These are phyloP conservation scores for Rutilus rutilus DNA, from an alignment of 2,113 vertebrate species.

Conservation along the genomic window DNA sequence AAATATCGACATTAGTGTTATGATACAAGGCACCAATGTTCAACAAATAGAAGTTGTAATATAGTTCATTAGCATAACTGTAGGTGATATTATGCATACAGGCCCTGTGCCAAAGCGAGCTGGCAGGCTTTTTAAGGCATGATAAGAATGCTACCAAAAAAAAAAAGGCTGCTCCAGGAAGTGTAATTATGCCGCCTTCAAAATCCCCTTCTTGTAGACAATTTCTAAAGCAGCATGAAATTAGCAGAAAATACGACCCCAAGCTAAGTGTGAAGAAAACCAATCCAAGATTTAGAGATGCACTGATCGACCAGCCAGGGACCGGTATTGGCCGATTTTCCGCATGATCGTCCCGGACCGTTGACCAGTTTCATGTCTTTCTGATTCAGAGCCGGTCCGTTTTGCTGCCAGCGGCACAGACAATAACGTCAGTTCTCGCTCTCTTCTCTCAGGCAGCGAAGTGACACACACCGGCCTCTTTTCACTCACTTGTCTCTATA, in stretches of 20 bases:
- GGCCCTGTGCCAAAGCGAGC: background rate
- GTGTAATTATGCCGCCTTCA: background rate
- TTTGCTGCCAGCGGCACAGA: too few species aligned
- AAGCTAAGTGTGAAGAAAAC: background rate
- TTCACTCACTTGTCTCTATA: too few species aligned
- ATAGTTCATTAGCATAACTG: background rate
- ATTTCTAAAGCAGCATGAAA: constrained; percentile 23
- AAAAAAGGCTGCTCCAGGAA: background rate
- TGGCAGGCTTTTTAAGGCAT: background rate
- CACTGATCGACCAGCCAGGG: too few species aligned
- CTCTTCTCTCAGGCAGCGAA: too few species aligned
- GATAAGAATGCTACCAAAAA: background rate
- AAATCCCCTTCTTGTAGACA: background rate
- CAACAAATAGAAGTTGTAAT: background rate
- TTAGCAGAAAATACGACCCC: background rate
- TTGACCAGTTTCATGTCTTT: too few species aligned
- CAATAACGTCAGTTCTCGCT: too few species aligned
- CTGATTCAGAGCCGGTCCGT: too few species aligned
- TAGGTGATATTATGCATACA: constrained; percentile 8
- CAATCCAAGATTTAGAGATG: background rate
- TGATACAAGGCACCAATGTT: background rate
- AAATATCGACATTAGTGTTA: background rate
- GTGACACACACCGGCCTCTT: too few species aligned
- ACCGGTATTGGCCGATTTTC: too few species aligned
- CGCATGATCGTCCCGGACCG: too few species aligned